Evolutionary conservation across 2,888 invertebrate genomes (phyloP).

Genomic region (Rhagium mordax): DNA sequence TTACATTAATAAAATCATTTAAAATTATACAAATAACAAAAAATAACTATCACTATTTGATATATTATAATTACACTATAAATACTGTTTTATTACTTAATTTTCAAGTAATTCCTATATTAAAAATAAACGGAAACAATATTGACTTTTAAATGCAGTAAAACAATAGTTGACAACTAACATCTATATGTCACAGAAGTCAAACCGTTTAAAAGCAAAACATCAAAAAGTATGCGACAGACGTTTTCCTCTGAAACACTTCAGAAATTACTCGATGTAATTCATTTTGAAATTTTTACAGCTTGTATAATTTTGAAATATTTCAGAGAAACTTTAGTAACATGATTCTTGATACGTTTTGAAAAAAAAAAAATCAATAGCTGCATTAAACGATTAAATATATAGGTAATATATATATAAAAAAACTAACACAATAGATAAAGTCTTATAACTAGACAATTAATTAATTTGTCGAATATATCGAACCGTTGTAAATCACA

Average conservation of each 20-base stretch:
- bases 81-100: conserved; percentile 50
- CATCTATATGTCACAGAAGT: neutral
- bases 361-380: conserved; percentile 13
- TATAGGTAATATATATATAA: conserved; percentile 7
- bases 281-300: no score
- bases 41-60: conserved; percentile 17
- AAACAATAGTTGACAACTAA: neutral
- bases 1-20: conserved; percentile 1
- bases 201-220: neutral
- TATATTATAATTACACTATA: conserved; percentile 41
- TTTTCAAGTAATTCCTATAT: conserved; percentile 39
- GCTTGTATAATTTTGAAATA: no score
- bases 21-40: conserved; percentile 27
- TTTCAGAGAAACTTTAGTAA: no score
- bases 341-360: no score
- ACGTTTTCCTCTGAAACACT: neutral
- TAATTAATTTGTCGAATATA: conserved; percentile 3
- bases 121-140: conserved; percentile 21
- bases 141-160: neutral
- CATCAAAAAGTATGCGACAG: neutral
- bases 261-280: neutral
- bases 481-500: conserved; percentile 8
- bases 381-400: conserved; percentile 11
- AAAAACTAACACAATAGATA: conserved; percentile 25
- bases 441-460: conserved; percentile 24